phyloP scores from a whole-genome alignment of 2,888 invertebrate genomes.

The Acrobasis suavella region DNA sequence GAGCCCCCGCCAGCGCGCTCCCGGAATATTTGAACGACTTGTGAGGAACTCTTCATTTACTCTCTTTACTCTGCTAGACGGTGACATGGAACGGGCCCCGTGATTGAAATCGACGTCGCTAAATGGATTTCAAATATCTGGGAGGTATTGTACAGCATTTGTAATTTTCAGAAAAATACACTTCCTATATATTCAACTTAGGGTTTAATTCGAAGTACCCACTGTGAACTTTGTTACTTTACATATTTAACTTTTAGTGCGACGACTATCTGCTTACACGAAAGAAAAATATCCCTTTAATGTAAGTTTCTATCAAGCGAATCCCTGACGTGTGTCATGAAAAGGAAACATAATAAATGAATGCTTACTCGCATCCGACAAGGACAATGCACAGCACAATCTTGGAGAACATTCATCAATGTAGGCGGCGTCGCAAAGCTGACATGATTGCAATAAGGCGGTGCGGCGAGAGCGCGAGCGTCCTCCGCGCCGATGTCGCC shows the following conservation, averaged over 20 bases:
- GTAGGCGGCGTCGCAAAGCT: slow-evolving; percentile 38
- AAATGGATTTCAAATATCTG: slow-evolving; percentile 31
- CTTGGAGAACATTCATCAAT: slow-evolving; percentile 33
- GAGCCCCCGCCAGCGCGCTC: slow-evolving; percentile 44
- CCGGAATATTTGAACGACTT: slow-evolving; percentile 70
- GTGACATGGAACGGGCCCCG: slow-evolving; percentile 45
- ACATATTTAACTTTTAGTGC: too few relatives aligned
- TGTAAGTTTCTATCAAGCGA: background rate
- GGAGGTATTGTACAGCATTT: slow-evolving; percentile 11
- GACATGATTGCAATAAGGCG: slow-evolving; percentile 55
- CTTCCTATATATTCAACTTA: slow-evolving; percentile 12
- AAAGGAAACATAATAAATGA: slow-evolving; percentile 16
- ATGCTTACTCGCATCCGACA: slow-evolving; percentile 1
- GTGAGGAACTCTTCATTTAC: slow-evolving; percentile 70
- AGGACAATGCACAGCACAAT: slow-evolving; percentile 30
- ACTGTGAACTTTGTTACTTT: too few relatives aligned
- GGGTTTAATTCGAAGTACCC: background rate
- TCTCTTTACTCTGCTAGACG: slow-evolving; percentile 57
- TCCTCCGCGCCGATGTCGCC: slow-evolving; percentile 41
- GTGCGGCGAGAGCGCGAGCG: slow-evolving; percentile 35
- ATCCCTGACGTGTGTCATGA: background rate
- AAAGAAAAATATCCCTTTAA: too few relatives aligned
- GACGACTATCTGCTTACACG: too few relatives aligned
- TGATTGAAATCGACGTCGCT: slow-evolving; percentile 60
- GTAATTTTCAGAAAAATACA: background rate